phyloP scores from a whole-genome alignment of 2,888 invertebrate genomes.

The Allacma fusca region DNA sequence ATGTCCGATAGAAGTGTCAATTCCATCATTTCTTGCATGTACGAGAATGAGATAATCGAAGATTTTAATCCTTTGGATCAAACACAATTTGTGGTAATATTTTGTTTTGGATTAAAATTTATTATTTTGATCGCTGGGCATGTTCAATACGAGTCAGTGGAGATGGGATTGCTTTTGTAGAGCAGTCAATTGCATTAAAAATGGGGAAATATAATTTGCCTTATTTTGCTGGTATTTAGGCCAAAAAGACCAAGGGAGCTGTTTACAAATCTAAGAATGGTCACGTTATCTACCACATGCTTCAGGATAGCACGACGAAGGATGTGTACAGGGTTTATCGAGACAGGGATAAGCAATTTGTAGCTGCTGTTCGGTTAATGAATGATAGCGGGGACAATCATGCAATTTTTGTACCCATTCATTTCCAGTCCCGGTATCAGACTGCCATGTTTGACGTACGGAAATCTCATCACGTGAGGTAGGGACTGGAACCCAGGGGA shows the following conservation, averaged over 20 bases:
- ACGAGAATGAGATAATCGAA: not conserved
- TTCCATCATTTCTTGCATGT: not conserved
- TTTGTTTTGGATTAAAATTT: not conserved
- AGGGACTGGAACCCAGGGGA: too few species aligned
- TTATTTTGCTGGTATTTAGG: not conserved
- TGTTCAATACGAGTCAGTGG: too few species aligned
- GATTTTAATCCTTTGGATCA: conserved; percentile 5
- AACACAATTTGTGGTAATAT: not conserved
- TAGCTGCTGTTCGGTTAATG: not conserved
- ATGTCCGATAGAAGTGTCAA: not conserved
- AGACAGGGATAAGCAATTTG: not conserved
- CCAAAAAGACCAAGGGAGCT: not conserved
- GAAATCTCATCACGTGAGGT: not conserved
- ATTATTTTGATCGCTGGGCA: too few species aligned
- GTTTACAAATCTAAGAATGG: not conserved
- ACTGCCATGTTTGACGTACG: not conserved
- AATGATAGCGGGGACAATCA: not conserved
- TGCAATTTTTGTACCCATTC: not conserved
- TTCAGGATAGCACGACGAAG: not conserved
- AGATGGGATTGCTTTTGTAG: too few species aligned
- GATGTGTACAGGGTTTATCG: not conserved
- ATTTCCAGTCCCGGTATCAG: not conserved
- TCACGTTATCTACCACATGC: not conserved
- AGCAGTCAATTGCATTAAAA: too few species aligned
- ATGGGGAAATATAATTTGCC: not conserved